Base-by-base conservation (phyloP, 2,888 invertebrate genomes). In the Amphimallon solstitiale region DNA sequence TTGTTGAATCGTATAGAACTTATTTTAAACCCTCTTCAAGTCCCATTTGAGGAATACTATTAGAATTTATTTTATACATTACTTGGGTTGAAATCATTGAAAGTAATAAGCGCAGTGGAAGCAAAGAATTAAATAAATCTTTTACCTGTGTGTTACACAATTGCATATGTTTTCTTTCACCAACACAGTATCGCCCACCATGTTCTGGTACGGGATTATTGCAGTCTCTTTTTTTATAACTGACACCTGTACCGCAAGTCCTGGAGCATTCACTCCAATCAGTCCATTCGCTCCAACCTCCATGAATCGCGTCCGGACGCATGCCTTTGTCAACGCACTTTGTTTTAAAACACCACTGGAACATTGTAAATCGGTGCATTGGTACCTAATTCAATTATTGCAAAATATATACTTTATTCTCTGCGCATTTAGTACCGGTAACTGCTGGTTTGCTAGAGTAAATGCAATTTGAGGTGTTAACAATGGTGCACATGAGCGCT, bases 261-360 rank as follows among this genome's bases (percentile, higher is more conserved):
- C 89, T 81, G 0, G 88, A 86, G 71, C 90, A 90, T 9, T 82
- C 76, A 34, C 85, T 83, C 86, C 87, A 89, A 0, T 79, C 71
- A 2, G 85, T 84, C 89, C 89, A 90, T 60, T 85, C 83, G 1
- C 89, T 87, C 90, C 90, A 90, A 69, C 87, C 87, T 0, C 90
- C 90, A 73, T 89, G 86, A 2, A 89, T 84, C 19, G 87, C 86
- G 65, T 83, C 83, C 0, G 89, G 88, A 35, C 87, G 81, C 66
- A 87, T 85, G 7, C 88, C 88, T 63, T 88, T 86, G 63, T 84
- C 84, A 23, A 89, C 86, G 78, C 90, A 91, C 71, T 87, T 81
- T 29, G 86, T 85, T 71, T 85, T 83, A 72, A 85, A 87, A 75
- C 90, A 90, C 90, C 90, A 90, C 89, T 89, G 73, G 74, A 7